phyloP scores from a whole-genome alignment of 2,888 invertebrate species.

The Eristalinus sepulchralis region DNA sequence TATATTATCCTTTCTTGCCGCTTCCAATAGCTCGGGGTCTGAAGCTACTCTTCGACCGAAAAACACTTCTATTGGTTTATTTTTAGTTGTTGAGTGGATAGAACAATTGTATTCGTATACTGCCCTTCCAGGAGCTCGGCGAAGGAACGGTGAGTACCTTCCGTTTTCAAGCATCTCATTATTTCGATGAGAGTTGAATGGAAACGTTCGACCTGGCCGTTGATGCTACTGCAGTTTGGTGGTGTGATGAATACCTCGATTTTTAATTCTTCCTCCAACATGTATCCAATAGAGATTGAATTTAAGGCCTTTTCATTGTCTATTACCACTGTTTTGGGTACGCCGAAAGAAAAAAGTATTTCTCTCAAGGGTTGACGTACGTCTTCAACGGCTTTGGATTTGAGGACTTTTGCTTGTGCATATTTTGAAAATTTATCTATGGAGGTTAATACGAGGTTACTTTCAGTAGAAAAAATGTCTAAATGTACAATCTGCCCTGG shows the following conservation, averaged over 20 bases:
- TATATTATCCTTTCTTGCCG: constrained; percentile 36
- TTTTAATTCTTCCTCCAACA: too few species aligned
- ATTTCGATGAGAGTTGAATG: constrained; percentile 41
- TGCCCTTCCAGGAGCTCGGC: constrained; percentile 57
- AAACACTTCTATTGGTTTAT: constrained; percentile 62
- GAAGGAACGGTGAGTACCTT: constrained; percentile 36
- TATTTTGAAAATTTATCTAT: too few species aligned
- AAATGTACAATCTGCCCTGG: constrained; percentile 55
- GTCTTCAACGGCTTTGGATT: constrained; percentile 20
- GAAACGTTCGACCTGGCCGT: too few species aligned
- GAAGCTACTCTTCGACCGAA: constrained; percentile 47
- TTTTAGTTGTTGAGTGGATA: constrained; percentile 50
- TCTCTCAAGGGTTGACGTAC: constrained; percentile 5
- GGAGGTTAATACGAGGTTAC: constrained; percentile 24
- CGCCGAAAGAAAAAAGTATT: too few species aligned
- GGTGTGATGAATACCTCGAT: too few species aligned
- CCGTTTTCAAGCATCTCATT: constrained; percentile 31
- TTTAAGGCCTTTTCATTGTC: too few species aligned
- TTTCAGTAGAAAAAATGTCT: constrained; percentile 50
- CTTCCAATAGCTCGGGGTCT: constrained; percentile 56
- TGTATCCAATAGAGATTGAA: too few species aligned
- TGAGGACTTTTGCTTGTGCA: constrained; percentile 1
- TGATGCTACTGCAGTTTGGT: too few species aligned
- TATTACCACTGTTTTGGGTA: too few species aligned
- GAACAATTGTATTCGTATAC: constrained; percentile 50